phyloP scores from a whole-genome alignment of 2,888 invertebrate species.

The Baronia brevicornis region DNA sequence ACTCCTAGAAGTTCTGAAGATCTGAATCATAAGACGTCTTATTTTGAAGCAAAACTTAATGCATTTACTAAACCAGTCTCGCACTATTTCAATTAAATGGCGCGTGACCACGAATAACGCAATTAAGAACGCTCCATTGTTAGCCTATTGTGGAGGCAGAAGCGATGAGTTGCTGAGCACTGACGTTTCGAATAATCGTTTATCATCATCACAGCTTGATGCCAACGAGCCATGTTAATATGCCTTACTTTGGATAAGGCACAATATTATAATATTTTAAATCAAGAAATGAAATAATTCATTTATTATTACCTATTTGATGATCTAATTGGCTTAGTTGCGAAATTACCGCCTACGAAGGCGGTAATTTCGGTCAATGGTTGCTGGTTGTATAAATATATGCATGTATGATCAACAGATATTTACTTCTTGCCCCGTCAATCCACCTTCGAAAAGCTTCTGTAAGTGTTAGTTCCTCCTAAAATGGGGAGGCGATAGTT shows the following conservation, averaged over 20 bases:
- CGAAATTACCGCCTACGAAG: no score
- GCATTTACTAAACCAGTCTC: slow-evolving; percentile 13
- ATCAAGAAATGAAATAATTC: not conserved
- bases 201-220: slow-evolving; percentile 34
- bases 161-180: slow-evolving; percentile 25
- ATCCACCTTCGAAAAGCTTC: no score
- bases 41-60: slow-evolving; percentile 11
- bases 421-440: no score
- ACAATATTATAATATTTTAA: slow-evolving; percentile 2
- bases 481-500: no score
- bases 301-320: no score
- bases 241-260: slow-evolving; percentile 12
- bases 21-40: slow-evolving; percentile 3
- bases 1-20: not conserved
- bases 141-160: slow-evolving; percentile 20
- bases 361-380: no score
- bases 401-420: no score
- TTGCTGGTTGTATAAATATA: no score
- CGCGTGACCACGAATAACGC: slow-evolving; percentile 27
- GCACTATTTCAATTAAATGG: slow-evolving; percentile 10
- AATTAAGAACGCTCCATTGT: slow-evolving; percentile 31
- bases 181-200: slow-evolving; percentile 35
- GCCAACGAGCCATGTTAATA: slow-evolving; percentile 7
- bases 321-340: no score
- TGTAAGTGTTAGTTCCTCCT: no score